These are phyloP conservation scores for Vannuccia rotundouncinata DNA, from an alignment of 2,888 invertebrate genomes.

Conservation along the genomic window DNA sequence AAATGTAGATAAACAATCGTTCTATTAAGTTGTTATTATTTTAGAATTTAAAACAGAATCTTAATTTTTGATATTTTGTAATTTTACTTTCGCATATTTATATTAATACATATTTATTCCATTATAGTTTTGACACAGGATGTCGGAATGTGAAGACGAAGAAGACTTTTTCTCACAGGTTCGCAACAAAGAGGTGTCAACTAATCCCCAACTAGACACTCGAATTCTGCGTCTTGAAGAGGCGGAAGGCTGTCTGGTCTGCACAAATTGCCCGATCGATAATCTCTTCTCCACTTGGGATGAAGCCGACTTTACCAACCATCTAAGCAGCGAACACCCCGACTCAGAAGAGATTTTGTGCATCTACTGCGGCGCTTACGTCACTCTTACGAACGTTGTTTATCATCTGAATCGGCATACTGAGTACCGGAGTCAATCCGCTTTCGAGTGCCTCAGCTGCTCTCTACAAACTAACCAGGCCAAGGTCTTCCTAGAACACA, in stretches of 20 bases:
- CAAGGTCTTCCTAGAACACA: not conserved
- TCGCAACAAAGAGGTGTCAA: not conserved
- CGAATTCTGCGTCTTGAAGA: not conserved
- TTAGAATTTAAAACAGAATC: too few species aligned
- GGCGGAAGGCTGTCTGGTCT: not conserved
- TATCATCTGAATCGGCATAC: not conserved
- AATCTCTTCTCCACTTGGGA: not conserved
- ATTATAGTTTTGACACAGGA: too few species aligned
- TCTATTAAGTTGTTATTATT: too few species aligned
- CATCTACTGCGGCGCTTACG: not conserved
- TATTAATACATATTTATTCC: too few species aligned
- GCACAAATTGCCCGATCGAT: not conserved
- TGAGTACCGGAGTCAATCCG: not conserved
- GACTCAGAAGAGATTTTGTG: not conserved
- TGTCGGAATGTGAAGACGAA: not conserved
- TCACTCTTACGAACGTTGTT: not conserved
- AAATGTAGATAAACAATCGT: too few species aligned
- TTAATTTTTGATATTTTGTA: too few species aligned
- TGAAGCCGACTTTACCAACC: not conserved
- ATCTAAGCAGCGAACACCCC: not conserved
- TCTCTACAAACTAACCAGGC: not conserved
- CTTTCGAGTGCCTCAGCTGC: not conserved
- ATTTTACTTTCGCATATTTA: too few species aligned
- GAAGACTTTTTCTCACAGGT: not conserved
- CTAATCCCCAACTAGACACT: not conserved